Conservation (phyloP, 2,888 invertebrate genomes). For the Lycocerus yunnanus region DNA sequence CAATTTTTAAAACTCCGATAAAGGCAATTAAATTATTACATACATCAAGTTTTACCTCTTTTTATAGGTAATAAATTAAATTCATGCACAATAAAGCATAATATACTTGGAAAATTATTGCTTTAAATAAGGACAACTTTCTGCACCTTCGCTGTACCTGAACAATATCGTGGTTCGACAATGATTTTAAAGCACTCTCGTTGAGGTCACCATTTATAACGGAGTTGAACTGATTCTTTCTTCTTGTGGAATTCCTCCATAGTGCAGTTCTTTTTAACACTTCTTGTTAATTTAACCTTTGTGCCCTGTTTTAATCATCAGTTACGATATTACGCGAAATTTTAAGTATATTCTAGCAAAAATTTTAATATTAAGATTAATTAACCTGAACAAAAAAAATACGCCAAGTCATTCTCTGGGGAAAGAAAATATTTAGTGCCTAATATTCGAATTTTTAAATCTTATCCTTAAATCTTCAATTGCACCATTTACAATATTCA, state of each 20-base stretch:
- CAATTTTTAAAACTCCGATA: not conserved
- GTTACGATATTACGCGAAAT: too few relatives aligned
- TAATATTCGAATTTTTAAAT: too few relatives aligned
- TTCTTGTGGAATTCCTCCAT: not conserved
- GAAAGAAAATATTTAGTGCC: too few relatives aligned
- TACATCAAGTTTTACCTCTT: not conserved
- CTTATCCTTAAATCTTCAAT: too few relatives aligned
- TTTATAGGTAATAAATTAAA: too few relatives aligned
- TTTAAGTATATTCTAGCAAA: too few relatives aligned
- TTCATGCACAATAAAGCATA: not conserved
- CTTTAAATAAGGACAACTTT: not conserved
- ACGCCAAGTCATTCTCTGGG: too few relatives aligned
- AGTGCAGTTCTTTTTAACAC: not conserved
- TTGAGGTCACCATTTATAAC: not conserved
- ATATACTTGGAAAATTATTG: not conserved
- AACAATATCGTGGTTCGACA: not conserved
- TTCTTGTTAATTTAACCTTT: not conserved
- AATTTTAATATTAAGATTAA: too few relatives aligned
- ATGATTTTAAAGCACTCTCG: not conserved
- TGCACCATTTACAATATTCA: too few relatives aligned
- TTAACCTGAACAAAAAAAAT: too few relatives aligned
- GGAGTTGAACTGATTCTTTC: not conserved
- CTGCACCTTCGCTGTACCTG: not conserved
- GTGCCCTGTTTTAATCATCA: not conserved
- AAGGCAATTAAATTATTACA: not conserved